Base-by-base conservation (phyloP, 2,113 vertebrate genomes). In the Petrocephalus microphthalmus region DNA sequence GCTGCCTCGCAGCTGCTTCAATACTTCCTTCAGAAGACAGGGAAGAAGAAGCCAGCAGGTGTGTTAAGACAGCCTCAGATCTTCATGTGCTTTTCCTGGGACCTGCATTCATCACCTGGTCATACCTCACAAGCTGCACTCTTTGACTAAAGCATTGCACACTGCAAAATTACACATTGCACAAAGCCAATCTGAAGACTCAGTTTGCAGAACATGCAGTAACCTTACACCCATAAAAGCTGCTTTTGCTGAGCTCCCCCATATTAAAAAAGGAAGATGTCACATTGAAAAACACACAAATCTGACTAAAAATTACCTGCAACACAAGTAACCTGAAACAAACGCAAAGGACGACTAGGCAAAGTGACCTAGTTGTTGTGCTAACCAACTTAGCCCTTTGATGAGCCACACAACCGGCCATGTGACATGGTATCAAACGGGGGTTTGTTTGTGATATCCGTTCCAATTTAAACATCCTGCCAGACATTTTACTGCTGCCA, bases 1-100 rank as follows among this genome's bases (percentile, higher is more conserved):
- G 93, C 95, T 98, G 93, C 98, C 98, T 94, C 99, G 98, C 37
- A 99, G 94, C 89, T 99, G 98, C 94, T 99, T 99, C 93, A 99
- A 95, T 92, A 99, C 98, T 94, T 99, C 98, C 98, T 99, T 88
- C 71, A 93, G 91, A 85, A 95, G 57, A 88, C 29, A 57, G 20
- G 29, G 47, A 19, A 57, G 19, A 45, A 54, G 7, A 57, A 42
- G 37, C 37, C 22, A 84, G 22, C 17, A 29, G n/a, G 10, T 83
- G 37, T 13, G 54, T 13, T 13, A 60, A 86, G n/a, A 13, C 20
- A 15, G 85, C 22, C n/a, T 33, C 67, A 74, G 33, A 74, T 37
- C 29, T 74, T 5, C 13, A 5, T 74, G 10, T 17, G 29, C 29
- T 74, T 37, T 15, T 74, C 67, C 67, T 5, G 67, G 29, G 29